These are phyloP conservation scores for Crotalus helleri DNA, from an alignment of 2,113 vertebrate genomes.

Conservation along the genomic window DNA sequence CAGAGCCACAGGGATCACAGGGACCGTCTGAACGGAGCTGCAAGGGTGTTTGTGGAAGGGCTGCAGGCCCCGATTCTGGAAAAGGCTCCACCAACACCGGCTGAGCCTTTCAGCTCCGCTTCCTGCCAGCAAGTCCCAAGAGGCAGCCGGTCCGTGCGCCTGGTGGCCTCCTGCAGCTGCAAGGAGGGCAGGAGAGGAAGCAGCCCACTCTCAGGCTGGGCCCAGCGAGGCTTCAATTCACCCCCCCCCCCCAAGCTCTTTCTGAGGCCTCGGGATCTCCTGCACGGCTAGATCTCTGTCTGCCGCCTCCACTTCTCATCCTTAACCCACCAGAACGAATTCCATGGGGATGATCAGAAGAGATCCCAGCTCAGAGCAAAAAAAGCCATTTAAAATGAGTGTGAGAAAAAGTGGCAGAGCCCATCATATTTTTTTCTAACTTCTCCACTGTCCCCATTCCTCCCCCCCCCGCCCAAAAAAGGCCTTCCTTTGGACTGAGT, in stretches of 20 bases:
- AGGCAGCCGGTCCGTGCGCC: background rate
- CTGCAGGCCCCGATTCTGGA: background rate
- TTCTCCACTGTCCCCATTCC: background rate
- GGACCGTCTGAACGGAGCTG: background rate
- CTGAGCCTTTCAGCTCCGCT: too few species aligned
- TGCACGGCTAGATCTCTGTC: background rate
- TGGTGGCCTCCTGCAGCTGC: background rate
- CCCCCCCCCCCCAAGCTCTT: background rate
- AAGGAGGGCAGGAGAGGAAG: background rate
- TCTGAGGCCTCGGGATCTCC: background rate
- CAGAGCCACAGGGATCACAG: background rate
- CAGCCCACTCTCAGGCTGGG: background rate
- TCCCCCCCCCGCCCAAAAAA: too few species aligned
- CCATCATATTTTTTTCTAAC: background rate
- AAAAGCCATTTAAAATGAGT: background rate
- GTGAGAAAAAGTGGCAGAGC: background rate
- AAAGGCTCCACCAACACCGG: fast-evolving
- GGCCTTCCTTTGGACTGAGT: background rate
- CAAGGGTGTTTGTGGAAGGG: background rate
- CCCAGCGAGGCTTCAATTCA: background rate
- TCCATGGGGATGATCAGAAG: background rate
- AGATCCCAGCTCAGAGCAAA: background rate
- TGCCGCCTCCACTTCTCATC: background rate
- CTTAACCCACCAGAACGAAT: background rate
- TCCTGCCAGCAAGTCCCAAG: background rate